Evolutionary conservation across 1,140 invertebrate genomes (phyloP).

Genomic region (Camponotus vicinus): DNA sequence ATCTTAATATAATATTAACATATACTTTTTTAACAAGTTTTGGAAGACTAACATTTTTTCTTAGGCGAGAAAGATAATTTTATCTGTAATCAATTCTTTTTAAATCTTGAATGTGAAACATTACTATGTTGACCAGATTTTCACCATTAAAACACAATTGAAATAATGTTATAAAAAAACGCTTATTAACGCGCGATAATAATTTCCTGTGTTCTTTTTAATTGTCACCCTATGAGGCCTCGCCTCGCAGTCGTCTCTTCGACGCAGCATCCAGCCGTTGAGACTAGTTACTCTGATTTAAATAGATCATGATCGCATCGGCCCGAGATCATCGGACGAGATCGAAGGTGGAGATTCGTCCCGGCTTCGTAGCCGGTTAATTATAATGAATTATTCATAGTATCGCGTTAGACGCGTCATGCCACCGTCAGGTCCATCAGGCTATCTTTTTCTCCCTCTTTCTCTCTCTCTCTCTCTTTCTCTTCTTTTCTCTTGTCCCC

Average conservation of each 20-base stretch:
- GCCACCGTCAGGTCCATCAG: constrained; percentile 39
- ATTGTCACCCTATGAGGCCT: constrained; percentile 10
- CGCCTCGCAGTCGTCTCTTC: neutral
- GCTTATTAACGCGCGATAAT: constrained; percentile 40
- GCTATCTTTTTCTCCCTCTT: neutral
- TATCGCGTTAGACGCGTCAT: constrained; percentile 64
- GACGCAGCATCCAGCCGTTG: constrained; percentile 10
- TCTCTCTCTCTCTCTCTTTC: neutral
- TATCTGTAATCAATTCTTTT: neutral
- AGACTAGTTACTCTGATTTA: constrained; percentile 62
- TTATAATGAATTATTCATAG: constrained; percentile 68
- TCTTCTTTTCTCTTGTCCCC: neutral
- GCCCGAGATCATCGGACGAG: constrained; percentile 42
- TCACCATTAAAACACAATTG: neutral
- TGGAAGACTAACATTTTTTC: neutral
- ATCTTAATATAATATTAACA: too few relatives aligned
- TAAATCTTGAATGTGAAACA: neutral
- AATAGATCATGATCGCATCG: constrained; percentile 64
- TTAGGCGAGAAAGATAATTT: neutral
- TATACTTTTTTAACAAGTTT: too few relatives aligned
- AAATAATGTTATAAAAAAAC: neutral
- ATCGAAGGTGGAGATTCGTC: constrained; percentile 61
- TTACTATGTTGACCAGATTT: neutral
- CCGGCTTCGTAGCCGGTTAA: constrained; percentile 59
- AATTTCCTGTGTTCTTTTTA: constrained; percentile 36